Base-by-base conservation (phyloP, 2,113 vertebrate genomes). In the Oncorhynchus kisutch region DNA sequence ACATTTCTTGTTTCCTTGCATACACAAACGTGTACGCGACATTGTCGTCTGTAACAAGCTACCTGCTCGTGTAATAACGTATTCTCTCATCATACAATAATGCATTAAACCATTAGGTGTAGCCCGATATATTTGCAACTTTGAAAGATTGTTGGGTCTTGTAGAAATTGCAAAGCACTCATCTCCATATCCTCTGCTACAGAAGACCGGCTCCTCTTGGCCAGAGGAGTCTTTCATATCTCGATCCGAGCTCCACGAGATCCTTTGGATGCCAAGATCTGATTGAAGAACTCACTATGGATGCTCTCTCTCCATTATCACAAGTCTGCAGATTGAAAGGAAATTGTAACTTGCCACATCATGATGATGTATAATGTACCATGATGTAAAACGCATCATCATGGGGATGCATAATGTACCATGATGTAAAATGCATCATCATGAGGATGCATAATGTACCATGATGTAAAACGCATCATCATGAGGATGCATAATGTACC, bases 21-120 rank as follows among this genome's bases (percentile, higher is more conserved):
- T 18, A 71, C 72, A 51, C 72, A 74, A 51, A 67, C 64, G 16
- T 7, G 13, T 79, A 67, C 74, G 49, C 31, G 31, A 62, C 27
- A 65, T 68, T 73, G 59, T 71, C 39, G 59, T 78, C 70, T 75
- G 8, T 72, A 39, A 34, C 14, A 2, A 4, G 60, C 54, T 78
- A 80, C 75, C 60, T 70, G 83, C 78, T 78, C 39, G 73, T 70
- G 54, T 82, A 81, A 84, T 87, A 80, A 73, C 71, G 27, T 27
- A 73, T 82, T 78, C 72, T 82, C 74, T 84, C 84, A 84, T 90
- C 65, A 74, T 67, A 48, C 12, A 6, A 7, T 27, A 14, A 74
- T 90, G 87, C 86, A 89, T 87, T 87, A 83, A 87, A 86, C 84
- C 82, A 86, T 86, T 75, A 84, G 78, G 51, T 54, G 16, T 54